Conservation (phyloP, 2,797 vertebrate genomes). For the Urocyon cinereoargenteus region DNA sequence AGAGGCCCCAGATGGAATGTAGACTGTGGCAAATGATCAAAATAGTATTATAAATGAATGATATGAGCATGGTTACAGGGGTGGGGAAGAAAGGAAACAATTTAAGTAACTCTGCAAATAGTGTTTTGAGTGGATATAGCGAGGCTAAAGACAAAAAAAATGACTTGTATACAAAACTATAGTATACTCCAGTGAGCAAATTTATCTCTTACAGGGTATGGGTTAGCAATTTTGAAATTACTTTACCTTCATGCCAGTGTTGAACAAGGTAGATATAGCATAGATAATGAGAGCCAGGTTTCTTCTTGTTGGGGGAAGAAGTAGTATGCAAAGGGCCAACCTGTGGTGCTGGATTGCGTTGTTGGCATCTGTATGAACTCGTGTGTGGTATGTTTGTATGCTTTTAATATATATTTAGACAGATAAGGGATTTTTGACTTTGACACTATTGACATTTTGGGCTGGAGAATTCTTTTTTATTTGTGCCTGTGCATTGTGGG, state of each 20-base stretch:
- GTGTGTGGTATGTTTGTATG: neutral
- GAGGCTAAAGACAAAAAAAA: neutral
- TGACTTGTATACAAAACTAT: neutral
- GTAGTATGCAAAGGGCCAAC: neutral
- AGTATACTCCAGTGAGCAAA: neutral
- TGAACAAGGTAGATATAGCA: neutral
- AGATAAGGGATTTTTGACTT: neutral
- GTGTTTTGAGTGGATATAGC: neutral
- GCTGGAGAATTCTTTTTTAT: neutral
- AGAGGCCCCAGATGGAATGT: neutral
- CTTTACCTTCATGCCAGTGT: neutral
- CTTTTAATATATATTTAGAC: neutral
- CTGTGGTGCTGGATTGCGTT: neutral
- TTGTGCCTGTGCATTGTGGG: neutral
- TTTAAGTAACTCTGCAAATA: neutral
- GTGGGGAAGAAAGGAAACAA: neutral
- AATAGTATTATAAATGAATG: neutral
- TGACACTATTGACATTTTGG: neutral
- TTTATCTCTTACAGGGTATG: neutral
- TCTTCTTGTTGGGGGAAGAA: neutral
- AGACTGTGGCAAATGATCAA: neutral
- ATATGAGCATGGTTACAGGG: neutral
- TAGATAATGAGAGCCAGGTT: neutral
- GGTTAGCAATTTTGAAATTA: neutral
- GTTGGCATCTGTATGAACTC: neutral